Evolutionary conservation across 2,888 invertebrate species (phyloP), one percentile per base, ranked within the genome.

Genomic region (Xylophagus ater): DNA sequence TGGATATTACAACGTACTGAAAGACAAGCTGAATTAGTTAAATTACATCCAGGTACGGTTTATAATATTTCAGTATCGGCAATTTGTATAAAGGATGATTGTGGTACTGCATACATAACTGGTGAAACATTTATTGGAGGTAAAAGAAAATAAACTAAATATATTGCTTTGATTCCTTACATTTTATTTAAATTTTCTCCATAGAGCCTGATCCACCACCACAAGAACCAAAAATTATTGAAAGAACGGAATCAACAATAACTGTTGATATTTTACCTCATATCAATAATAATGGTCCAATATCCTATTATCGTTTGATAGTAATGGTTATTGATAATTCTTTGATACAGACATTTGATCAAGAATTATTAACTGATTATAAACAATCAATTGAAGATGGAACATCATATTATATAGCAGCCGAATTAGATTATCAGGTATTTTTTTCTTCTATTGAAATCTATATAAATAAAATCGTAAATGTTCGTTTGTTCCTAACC

Each of bases 381-480:
- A 63, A 75, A 40, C 72, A 73, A 51, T 79, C 90, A 0, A 65
- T 66, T 36, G 70, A 73, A 28, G 74, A 80, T 44, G 81, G 78
- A 1, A 59, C 78, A 4, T 76, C 78, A 3, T 89, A 85, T 58
- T 92, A 92, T 55, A 78, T 90, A 20, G 73, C 87, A 5, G 90
- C 85, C 1, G 83, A 87, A 59, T 63, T 92, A 43, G 71, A 75
- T 38, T 76, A 80, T 15, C 70, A 75, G 48, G 73, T 67, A 64
- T 47, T 57, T 51, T 48, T 12, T n/a, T 5, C 13, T 23, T 23
- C 7, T 23, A 23, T 23, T 14, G 15, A 10, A 4, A 29, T 13
- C 30, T 26, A 2, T 12, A 26, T n/a, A 23, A 26, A 4, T 26
- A 10, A 26, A 8, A 9, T 23, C 23, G 23, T 8, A 9, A 23